phyloP scores from a whole-genome alignment of 2,797 vertebrate genomes.

The Lepilemur septentrionalis region DNA sequence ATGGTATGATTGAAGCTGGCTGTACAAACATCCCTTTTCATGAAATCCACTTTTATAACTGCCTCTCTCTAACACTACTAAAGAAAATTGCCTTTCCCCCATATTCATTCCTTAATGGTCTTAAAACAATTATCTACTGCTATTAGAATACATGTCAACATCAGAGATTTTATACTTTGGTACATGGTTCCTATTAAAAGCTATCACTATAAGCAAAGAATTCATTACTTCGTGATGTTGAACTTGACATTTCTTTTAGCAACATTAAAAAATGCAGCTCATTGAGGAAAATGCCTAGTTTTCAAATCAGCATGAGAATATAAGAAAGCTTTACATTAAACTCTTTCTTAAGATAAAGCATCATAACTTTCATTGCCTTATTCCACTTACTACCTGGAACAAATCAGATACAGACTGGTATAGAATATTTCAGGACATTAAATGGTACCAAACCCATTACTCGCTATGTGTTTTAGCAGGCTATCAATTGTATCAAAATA shows the following conservation, averaged over 20 bases:
- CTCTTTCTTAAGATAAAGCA: neutral
- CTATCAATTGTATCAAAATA: neutral
- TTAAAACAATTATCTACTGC: slow-evolving; percentile 47
- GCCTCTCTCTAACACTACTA: slow-evolving; percentile 28
- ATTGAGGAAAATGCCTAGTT: slow-evolving; percentile 8
- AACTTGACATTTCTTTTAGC: slow-evolving; percentile 43
- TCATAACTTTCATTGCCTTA: neutral
- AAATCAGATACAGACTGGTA: neutral
- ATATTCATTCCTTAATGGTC: slow-evolving; percentile 24
- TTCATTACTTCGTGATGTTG: neutral
- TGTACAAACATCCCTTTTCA: slow-evolving; percentile 22
- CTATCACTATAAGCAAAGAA: slow-evolving; percentile 31
- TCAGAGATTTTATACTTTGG: slow-evolving; percentile 26
- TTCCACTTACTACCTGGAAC: neutral
- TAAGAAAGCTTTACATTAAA: slow-evolving; percentile 21
- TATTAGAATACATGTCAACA: slow-evolving; percentile 40
- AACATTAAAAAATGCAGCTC: neutral
- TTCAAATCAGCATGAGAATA: neutral
- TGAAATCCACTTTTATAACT: slow-evolving; percentile 49
- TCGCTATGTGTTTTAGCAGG: neutral
- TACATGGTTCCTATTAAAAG: slow-evolving; percentile 24
- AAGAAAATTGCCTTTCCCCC: slow-evolving; percentile 54
- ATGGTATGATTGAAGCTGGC: neutral
- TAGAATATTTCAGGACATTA: neutral
- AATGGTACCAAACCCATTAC: neutral